These are phyloP conservation scores for Bombus balteatus DNA, from an alignment of 1,140 invertebrate genomes.

Conservation along the genomic window DNA sequence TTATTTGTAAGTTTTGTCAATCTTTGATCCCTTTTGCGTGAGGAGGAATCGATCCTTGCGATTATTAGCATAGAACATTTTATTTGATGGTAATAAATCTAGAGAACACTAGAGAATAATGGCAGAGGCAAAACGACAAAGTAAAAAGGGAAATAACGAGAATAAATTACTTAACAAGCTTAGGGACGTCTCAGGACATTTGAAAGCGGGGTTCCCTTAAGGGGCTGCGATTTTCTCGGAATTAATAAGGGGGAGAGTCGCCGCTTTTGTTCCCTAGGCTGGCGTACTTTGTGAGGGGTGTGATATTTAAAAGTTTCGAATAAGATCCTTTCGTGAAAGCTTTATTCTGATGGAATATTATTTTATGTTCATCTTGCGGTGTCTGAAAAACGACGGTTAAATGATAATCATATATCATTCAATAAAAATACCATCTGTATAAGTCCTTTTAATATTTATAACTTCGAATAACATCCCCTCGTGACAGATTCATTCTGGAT, in stretches of 20 bases:
- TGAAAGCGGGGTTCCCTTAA: not conserved
- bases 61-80: not conserved
- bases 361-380: not conserved
- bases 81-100: not conserved
- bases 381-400: not conserved
- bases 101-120: not conserved
- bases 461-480: not conserved
- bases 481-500: not conserved
- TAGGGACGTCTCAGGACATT: not conserved
- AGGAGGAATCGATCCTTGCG: too few relatives aligned
- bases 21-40: not conserved
- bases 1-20: not conserved
- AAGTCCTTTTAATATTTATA: not conserved
- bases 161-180: conserved; percentile 8
- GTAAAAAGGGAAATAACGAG: not conserved
- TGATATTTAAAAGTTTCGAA: not conserved
- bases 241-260: conserved; percentile 22
- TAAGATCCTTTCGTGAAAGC: not conserved
- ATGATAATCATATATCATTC: not conserved
- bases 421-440: not conserved
- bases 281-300: not conserved
- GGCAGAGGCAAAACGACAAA: not conserved
- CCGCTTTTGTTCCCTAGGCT: not conserved
- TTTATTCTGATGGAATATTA: not conserved
- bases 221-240: conserved; percentile 1